Base-by-base conservation (phyloP, 2,113 vertebrate genomes). In the Pleuronectes platessa region DNA sequence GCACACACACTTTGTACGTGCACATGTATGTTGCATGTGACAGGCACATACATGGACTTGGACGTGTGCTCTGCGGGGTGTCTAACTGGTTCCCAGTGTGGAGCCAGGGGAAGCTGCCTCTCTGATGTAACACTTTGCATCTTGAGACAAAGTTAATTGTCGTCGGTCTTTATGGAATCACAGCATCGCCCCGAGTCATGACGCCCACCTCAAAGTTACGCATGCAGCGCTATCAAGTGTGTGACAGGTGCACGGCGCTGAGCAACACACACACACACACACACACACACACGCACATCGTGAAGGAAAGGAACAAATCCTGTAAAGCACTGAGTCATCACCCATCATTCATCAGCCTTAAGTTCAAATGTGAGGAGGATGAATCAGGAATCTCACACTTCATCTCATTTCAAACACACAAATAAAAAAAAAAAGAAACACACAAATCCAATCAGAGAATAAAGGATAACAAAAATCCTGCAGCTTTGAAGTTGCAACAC, bases 401-500 rank as follows among this genome's bases (percentile, higher is more conserved):
- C 26, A 13, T 47, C 62, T 61, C 47, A 66, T 47, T 69, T n/a
- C 13, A 54, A 51, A 21, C 42, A 0, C 47, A 37, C 17, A 26
- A 64, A 76, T 37, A 9, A 1, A 61, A 31, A 40, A 65, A 31
- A 40, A 60, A 61, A 31, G 49, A 31, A 51, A 15, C 10, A 56
- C 26, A 27, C 26, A 74, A 14, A 17, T 47, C 24, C 1, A 12
- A n/a, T 20, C 17, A 12, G 18, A 8, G 5, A 53, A 2, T n/a
- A n/a, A 8, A 9, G 21, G 56, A 27, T 18, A 45, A 54, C 5
- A 64, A 49, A 10, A 37, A 68, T 8, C 68, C 68, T 27, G 4
- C 40, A 42, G 40, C 40, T 78, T 75, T 85, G 81, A 88, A 90
- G 86, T 91, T 89, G 76, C 75, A 53, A 53, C 70, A 82, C 78